Conservation (phyloP, 2,888 invertebrate species). For the Microctonus brassicae region DNA sequence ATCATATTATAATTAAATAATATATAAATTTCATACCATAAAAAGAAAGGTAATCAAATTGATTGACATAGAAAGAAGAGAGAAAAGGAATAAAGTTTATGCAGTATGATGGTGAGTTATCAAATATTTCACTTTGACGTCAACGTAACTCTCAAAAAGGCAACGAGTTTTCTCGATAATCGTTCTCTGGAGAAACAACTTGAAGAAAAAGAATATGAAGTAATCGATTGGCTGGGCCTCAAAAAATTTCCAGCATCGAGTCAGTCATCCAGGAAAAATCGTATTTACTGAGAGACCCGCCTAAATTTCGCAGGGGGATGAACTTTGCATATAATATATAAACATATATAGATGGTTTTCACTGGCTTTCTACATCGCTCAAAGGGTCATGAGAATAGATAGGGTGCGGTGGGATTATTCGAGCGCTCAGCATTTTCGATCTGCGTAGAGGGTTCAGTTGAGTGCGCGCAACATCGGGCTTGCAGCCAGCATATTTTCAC, state of each 20-base stretch:
- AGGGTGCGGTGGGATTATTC: conserved; percentile 17
- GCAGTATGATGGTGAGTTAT: too few relatives aligned
- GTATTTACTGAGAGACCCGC: conserved; percentile 21
- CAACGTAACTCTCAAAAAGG: not conserved
- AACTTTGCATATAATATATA: not conserved
- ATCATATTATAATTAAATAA: too few relatives aligned
- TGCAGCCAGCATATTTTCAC: conserved; percentile 62
- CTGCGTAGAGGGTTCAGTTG: conserved; percentile 38
- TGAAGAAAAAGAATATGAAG: conserved; percentile 19
- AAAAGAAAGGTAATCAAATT: too few relatives aligned
- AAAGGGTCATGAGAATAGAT: conserved; percentile 22
- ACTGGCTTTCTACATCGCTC: conserved; percentile 1
- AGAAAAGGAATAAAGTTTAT: too few relatives aligned
- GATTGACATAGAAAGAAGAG: too few relatives aligned
- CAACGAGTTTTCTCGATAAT: not conserved
- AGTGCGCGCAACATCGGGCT: conserved; percentile 36
- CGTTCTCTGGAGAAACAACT: not conserved
- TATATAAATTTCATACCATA: too few relatives aligned
- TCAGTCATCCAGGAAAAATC: conserved; percentile 23
- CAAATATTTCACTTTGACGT: not conserved
- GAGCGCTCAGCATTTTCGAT: conserved; percentile 31
- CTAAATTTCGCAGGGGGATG: conserved; percentile 27
- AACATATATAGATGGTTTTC: conserved; percentile 23
- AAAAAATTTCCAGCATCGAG: conserved; percentile 10
- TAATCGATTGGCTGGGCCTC: conserved; percentile 27